Conservation (phyloP, 2,113 vertebrate genomes). For the Microtus montanus region DNA sequence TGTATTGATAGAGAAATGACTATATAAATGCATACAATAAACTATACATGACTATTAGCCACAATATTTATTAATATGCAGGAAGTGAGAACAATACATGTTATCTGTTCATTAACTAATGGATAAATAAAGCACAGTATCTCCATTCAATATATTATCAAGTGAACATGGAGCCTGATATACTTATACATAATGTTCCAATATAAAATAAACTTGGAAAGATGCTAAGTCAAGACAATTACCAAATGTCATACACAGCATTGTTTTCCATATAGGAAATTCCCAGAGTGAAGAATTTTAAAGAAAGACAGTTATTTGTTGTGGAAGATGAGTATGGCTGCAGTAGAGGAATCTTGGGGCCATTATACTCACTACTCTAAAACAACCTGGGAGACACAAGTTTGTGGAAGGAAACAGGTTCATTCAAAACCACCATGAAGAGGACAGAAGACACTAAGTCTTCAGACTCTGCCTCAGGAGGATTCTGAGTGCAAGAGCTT, state of each 20-base stretch:
- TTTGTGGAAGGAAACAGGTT: neutral
- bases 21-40: neutral
- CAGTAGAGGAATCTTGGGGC: fast-evolving
- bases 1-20: neutral
- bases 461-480: neutral
- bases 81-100: neutral
- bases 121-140: neutral
- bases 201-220: neutral
- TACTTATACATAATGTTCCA: too few species aligned
- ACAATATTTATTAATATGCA: neutral
- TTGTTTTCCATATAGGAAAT: neutral
- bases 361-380: neutral
- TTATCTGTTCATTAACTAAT: neutral
- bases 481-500: neutral
- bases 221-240: neutral
- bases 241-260: neutral
- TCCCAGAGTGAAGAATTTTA: neutral
- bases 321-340: fast-evolving
- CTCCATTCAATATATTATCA: neutral
- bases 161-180: neutral
- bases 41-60: neutral
- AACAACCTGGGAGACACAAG: neutral
- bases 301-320: neutral
- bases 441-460: neutral
- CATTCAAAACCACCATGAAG: neutral